These are phyloP conservation scores for Arnoldichthys spilopterus DNA, from an alignment of 2,797 vertebrate genomes.

Conservation along the genomic window DNA sequence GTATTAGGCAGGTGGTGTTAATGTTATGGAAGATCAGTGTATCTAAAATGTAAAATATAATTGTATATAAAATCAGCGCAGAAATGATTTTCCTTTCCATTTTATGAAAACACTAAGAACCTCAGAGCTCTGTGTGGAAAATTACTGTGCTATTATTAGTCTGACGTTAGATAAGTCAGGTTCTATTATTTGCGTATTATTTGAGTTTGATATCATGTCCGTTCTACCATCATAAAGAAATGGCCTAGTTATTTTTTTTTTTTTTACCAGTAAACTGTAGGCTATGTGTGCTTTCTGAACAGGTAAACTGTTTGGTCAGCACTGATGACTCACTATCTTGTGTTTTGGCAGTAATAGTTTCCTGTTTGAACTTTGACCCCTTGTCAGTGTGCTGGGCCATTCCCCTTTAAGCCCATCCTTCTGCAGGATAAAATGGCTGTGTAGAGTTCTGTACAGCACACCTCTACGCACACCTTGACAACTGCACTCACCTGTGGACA, in stretches of 20 bases:
- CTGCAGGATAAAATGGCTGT: constrained; percentile 13
- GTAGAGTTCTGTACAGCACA: neutral
- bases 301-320: constrained; percentile 1
- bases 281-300: neutral
- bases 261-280: neutral
- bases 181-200: neutral
- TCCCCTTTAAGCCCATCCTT: constrained; percentile 4
- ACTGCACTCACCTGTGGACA: constrained; percentile 31
- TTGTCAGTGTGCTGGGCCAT: neutral
- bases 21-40: no score
- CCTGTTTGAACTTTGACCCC: constrained; percentile 24
- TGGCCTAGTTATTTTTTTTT: neutral
- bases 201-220: neutral
- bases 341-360: neutral
- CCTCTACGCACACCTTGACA: neutral
- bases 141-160: neutral
- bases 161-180: neutral
- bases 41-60: no score
- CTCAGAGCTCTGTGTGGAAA: neutral
- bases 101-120: no score
- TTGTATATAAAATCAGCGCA: no score
- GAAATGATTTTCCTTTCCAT: no score
- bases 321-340: constrained; percentile 22
- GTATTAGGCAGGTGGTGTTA: no score
- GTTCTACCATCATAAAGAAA: neutral